phyloP scores from a whole-genome alignment of 2,888 invertebrate species.

The Leptothorax acervorum region DNA sequence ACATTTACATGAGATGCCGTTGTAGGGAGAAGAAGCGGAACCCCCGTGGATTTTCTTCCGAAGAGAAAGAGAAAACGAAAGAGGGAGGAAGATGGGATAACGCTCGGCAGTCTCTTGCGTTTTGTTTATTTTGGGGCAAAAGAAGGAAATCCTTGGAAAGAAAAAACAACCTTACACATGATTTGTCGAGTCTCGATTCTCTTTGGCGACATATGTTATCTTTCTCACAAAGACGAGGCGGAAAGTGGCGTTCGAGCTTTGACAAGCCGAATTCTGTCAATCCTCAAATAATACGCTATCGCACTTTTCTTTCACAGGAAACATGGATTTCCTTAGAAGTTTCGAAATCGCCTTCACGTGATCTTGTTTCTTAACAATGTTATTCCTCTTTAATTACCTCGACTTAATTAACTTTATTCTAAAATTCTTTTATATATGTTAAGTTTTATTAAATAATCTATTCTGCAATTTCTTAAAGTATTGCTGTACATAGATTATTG shows the following conservation, averaged over 20 bases:
- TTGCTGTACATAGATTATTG: background rate
- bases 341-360: background rate
- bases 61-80: slow-evolving; percentile 31
- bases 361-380: background rate
- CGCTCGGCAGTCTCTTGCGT: background rate
- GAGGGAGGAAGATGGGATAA: background rate
- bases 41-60: slow-evolving; percentile 81
- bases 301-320: background rate
- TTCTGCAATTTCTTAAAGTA: background rate
- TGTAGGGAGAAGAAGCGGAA: slow-evolving; percentile 61
- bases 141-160: slow-evolving; percentile 54
- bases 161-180: slow-evolving; percentile 15
- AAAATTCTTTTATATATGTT: background rate
- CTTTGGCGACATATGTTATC: slow-evolving; percentile 53
- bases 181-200: slow-evolving; percentile 35
- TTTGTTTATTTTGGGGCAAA: slow-evolving; percentile 62
- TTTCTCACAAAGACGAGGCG: slow-evolving; percentile 58
- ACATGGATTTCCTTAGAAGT: background rate
- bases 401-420: background rate
- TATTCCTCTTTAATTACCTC: background rate
- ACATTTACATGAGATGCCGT: slow-evolving; percentile 80
- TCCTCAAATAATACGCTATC: background rate
- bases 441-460: background rate
- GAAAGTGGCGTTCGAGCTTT: background rate
- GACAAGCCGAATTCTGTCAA: background rate